Evolutionary conservation across 2,113 vertebrate species (phyloP).

Genomic region (Onychorhynchus coronatus): DNA sequence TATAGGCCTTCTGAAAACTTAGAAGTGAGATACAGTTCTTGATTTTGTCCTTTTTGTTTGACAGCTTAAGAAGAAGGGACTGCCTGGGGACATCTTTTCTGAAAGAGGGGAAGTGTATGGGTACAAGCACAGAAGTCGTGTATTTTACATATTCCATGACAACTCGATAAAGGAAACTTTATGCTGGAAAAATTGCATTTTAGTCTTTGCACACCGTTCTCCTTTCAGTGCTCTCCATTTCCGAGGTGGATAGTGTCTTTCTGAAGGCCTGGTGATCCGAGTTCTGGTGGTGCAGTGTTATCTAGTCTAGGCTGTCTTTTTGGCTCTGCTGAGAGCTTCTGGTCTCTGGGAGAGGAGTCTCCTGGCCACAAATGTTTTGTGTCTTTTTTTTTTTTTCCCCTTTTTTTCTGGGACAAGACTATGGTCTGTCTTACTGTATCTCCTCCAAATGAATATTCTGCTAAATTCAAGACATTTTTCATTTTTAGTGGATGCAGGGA

Average conservation of each 20-base stretch:
- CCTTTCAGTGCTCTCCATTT: background rate
- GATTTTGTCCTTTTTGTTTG: background rate
- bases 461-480: background rate
- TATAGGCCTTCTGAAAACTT: background rate
- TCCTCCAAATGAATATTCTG: background rate
- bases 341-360: background rate
- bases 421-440: background rate
- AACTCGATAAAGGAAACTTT: background rate
- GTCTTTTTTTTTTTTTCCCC: background rate
- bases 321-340: background rate
- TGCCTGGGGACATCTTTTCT: accelerated
- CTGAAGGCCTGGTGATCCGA: background rate
- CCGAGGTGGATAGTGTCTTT: no score
- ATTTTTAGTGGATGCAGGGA: background rate
- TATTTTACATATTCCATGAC: background rate
- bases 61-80: background rate
- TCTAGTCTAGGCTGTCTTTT: background rate
- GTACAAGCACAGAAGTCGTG: background rate
- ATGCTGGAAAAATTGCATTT: background rate
- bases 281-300: background rate
- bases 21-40: background rate
- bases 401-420: background rate
- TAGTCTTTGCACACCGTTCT: background rate
- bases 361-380: background rate
- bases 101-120: background rate